Evolutionary conservation across 2,113 vertebrate species (phyloP).

Genomic region (Leucopsar rothschildi): DNA sequence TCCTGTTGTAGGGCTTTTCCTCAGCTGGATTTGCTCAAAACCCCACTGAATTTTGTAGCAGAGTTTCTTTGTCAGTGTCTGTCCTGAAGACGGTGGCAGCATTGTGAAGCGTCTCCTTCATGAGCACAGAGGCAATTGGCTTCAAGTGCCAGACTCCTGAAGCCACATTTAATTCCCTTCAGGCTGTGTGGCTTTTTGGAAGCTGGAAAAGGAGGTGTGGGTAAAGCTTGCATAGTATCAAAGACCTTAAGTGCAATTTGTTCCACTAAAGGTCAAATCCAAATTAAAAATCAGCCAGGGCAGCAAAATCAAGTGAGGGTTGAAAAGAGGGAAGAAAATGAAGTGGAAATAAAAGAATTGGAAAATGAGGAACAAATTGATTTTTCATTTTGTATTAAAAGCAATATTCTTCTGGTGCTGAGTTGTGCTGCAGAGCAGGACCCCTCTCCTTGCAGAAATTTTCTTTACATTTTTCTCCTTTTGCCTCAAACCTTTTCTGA

Average conservation of each 20-base stretch:
- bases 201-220: neutral
- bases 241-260: neutral
- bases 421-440: neutral
- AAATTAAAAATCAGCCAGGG: neutral
- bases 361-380: neutral
- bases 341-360: neutral
- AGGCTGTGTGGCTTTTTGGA: neutral
- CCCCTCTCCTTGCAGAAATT: neutral
- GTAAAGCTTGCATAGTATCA: neutral
- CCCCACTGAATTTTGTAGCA: neutral
- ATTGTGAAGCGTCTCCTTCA: neutral
- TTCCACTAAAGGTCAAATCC: neutral
- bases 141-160: neutral
- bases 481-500: neutral
- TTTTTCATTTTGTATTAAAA: neutral
- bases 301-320: neutral
- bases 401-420: neutral
- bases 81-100: neutral
- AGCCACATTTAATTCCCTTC: neutral
- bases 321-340: neutral
- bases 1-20: neutral
- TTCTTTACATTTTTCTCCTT: neutral
- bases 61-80: neutral
- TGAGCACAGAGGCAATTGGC: neutral
- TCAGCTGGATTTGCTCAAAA: neutral